Conservation (phyloP, 2,888 invertebrate species). For the Drosophila mettleri region DNA sequence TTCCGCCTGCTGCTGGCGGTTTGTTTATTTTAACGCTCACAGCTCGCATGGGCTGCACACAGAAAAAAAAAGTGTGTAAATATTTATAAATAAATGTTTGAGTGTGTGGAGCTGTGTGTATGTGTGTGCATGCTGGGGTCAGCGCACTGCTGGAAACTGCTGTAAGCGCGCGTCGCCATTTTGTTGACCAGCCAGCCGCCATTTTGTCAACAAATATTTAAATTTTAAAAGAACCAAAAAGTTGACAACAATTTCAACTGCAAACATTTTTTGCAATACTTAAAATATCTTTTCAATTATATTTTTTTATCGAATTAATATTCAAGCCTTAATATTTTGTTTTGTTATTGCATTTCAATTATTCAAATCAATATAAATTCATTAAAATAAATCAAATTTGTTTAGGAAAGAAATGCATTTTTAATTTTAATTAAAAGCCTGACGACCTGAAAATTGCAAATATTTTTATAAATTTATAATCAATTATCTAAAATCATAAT, state of each 20-base stretch:
- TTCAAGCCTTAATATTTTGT: background rate
- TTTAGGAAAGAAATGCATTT: no score
- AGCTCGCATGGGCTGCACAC: slow-evolving; percentile 37
- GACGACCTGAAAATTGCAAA: no score
- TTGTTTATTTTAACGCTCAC: slow-evolving; percentile 63
- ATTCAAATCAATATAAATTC: background rate
- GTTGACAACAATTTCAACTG: background rate
- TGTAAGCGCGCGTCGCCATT: slow-evolving; percentile 55
- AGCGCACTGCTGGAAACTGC: slow-evolving; percentile 53
- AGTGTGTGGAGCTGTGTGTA: slow-evolving; percentile 12
- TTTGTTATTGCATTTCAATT: background rate
- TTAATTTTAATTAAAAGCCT: no score
- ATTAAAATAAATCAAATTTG: no score
- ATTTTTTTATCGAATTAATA: slow-evolving; percentile 6
- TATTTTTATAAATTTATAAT: no score
- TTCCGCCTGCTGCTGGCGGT: slow-evolving; percentile 53
- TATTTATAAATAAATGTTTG: slow-evolving; percentile 64
- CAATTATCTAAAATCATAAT: no score
- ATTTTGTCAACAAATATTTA: slow-evolving; percentile 43
- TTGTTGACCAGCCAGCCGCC: slow-evolving; percentile 50
- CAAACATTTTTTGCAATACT: background rate
- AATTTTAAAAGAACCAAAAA: slow-evolving; percentile 4
- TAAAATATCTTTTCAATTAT: background rate
- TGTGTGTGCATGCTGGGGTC: slow-evolving; percentile 47
- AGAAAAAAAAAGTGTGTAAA: slow-evolving; percentile 55